Conservation (phyloP, 1,140 invertebrate species). For the Neelides sp. region DNA sequence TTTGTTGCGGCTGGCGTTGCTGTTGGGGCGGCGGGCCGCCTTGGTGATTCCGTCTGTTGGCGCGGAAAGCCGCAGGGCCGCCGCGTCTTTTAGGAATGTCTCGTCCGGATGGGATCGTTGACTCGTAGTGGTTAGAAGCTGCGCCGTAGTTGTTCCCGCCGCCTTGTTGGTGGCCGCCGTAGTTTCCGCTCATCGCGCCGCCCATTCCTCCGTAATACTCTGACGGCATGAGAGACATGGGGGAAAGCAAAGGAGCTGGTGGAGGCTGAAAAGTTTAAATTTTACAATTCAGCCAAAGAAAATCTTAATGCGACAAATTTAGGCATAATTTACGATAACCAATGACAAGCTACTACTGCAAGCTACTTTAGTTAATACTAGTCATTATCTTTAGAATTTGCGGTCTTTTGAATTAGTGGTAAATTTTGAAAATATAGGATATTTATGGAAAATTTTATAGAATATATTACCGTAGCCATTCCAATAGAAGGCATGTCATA, state of each 20-base stretch:
- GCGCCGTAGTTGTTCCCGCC: conserved; percentile 7
- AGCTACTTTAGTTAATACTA: neutral
- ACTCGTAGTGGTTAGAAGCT: conserved; percentile 8
- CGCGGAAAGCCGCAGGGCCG: neutral
- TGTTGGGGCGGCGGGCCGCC: neutral
- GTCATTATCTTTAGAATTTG: neutral
- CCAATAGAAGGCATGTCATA: conserved; percentile 23
- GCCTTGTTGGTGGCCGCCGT: neutral
- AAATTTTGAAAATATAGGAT: neutral
- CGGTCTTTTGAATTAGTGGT: neutral
- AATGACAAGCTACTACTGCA: neutral
- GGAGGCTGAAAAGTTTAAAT: neutral
- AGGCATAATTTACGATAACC: neutral
- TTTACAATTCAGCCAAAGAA: no score
- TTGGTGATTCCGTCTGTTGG: neutral
- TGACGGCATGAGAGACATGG: neutral
- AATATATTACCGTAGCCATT: conserved; percentile 28
- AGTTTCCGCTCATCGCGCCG: neutral
- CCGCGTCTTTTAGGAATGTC: neutral
- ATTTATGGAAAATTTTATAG: conserved; percentile 8
- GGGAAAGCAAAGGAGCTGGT: neutral
- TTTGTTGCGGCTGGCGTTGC: neutral
- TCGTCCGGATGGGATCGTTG: neutral
- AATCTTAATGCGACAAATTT: no score
- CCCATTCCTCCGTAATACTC: neutral